Evolutionary conservation across 2,797 vertebrate genomes (phyloP).

Genomic region (Caiman crocodilus): DNA sequence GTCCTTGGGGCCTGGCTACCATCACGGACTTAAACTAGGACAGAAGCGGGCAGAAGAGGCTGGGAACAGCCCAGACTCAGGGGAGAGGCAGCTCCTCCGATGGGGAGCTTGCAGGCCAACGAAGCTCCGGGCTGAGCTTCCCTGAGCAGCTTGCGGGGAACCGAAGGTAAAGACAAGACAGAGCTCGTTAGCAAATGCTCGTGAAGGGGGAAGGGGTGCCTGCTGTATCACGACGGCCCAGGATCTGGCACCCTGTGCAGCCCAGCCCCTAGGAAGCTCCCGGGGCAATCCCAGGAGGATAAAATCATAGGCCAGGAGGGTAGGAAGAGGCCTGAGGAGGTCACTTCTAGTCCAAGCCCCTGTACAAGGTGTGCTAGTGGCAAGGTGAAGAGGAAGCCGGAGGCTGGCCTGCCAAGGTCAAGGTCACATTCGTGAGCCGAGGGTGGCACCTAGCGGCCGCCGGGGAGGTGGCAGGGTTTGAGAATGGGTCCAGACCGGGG

Average conservation of each 20-base stretch:
- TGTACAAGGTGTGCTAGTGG: too few relatives aligned
- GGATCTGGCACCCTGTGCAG: too few relatives aligned
- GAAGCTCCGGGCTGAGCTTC: not conserved
- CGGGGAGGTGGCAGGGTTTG: not conserved
- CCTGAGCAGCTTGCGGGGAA: not conserved
- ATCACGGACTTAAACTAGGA: too few relatives aligned
- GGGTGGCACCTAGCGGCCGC: conserved; percentile 23
- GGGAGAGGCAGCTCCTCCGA: not conserved
- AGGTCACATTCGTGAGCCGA: not conserved
- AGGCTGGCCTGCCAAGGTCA: not conserved
- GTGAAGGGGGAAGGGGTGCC: too few relatives aligned
- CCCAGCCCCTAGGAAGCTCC: too few relatives aligned
- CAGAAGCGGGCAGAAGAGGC: not conserved
- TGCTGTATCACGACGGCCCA: too few relatives aligned
- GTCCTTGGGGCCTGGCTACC: too few relatives aligned
- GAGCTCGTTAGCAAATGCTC: not conserved
- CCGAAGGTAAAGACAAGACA: not conserved
- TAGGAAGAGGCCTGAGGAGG: too few relatives aligned
- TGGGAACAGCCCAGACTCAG: not conserved
- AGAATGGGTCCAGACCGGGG: not conserved
- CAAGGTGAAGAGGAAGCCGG: too few relatives aligned
- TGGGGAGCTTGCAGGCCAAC: not conserved
- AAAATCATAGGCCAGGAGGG: too few relatives aligned
- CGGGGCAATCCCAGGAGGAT: too few relatives aligned
- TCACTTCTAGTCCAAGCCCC: too few relatives aligned